A percentile compares a stretch with the other conserved stretches of the same genome.
These are phyloP conservation scores for Drosophila lini DNA, from an alignment of 1,140 invertebrate genomes.

Conservation along the genomic window DNA sequence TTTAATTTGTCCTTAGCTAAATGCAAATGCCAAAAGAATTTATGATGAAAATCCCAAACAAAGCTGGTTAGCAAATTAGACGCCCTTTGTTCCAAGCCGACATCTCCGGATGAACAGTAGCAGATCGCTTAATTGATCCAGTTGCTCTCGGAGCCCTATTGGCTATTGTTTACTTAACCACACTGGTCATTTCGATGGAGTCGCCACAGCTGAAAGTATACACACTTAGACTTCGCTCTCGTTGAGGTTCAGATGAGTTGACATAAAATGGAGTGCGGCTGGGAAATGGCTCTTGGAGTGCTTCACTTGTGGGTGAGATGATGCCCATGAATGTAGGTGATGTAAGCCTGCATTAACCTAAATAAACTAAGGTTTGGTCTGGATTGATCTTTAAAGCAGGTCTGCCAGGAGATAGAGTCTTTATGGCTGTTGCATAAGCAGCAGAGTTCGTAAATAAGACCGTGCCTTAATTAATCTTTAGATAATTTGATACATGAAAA, in stretches of 20 bases:
- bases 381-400: conserved; percentile 1
- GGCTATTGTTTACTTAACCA: conserved; percentile 58
- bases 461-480: no score
- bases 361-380: conserved; percentile 3
- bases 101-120: conserved; percentile 56
- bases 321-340: conserved; percentile 2
- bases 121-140: conserved; percentile 55
- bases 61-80: conserved; percentile 49
- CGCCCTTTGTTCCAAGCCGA: conserved; percentile 69
- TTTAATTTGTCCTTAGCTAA: conserved; percentile 63
- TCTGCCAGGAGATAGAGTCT: neutral
- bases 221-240: conserved; percentile 27
- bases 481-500: neutral
- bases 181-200: conserved; percentile 67
- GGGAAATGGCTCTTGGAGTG: conserved; percentile 26
- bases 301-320: conserved; percentile 21
- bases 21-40: conserved; percentile 56
- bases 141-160: conserved; percentile 40
- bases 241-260: conserved; percentile 40
- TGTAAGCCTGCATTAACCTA: conserved; percentile 28
- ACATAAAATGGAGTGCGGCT: conserved; percentile 53
- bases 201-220: conserved; percentile 75
- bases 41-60: conserved; percentile 49
- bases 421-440: no score
- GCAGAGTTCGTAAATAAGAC: no score